phyloP scores from a whole-genome alignment of 2,113 vertebrate genomes.

The Aramus guarauna region DNA sequence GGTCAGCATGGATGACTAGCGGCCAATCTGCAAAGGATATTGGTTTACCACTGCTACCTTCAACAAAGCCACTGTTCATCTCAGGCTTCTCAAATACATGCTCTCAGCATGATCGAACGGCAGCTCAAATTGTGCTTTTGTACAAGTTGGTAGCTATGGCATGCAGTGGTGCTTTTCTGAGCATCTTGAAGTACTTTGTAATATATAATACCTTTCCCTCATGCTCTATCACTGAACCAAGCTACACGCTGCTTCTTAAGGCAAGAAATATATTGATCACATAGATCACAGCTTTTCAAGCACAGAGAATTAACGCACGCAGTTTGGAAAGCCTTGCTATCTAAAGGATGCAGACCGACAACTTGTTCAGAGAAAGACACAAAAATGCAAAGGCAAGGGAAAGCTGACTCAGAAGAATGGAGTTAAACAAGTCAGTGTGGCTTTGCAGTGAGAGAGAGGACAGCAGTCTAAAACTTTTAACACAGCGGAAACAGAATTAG shows the following conservation, averaged over 20 bases:
- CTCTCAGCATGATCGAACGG: background rate
- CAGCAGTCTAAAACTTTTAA: background rate
- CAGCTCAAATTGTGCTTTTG: background rate
- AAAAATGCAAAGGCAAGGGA: background rate
- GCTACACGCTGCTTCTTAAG: background rate
- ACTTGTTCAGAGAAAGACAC: background rate
- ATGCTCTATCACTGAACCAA: background rate
- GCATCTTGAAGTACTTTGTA: background rate
- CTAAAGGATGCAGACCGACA: background rate
- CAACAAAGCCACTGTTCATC: background rate
- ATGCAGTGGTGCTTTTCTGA: background rate
- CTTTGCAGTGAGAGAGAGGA: background rate
- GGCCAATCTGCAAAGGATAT: background rate
- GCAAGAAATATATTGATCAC: background rate
- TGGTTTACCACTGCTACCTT: background rate
- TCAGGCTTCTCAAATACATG: background rate
- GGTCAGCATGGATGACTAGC: background rate
- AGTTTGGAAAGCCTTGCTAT: background rate
- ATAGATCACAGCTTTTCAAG: background rate
- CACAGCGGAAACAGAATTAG: background rate
- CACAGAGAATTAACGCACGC: background rate
- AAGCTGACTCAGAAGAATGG: background rate
- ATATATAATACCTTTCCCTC: background rate
- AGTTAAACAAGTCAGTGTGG: background rate
- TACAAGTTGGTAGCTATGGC: background rate